phyloP scores from a whole-genome alignment of 2,888 invertebrate species.

The Cataglyphis altisquamis region DNA sequence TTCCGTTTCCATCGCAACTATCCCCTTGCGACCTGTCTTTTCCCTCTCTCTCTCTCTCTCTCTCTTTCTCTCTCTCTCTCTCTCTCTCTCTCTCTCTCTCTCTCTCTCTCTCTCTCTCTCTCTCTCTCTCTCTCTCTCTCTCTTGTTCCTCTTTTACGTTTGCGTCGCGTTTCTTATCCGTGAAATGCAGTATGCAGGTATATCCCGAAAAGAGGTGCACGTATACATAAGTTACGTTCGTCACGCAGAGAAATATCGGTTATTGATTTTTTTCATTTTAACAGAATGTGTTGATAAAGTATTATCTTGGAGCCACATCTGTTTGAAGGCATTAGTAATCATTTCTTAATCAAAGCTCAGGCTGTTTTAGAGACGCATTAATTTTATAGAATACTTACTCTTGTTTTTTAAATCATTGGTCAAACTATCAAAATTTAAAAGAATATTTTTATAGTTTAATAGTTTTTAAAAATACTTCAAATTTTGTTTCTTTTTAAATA shows the following conservation, averaged over 20 bases:
- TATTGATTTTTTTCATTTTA: slow-evolving; percentile 42
- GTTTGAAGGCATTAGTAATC: neutral
- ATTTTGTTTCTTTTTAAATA: neutral
- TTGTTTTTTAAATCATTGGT: neutral
- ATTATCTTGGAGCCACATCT: neutral
- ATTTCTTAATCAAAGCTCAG: neutral
- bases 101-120: too few relatives aligned
- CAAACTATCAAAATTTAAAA: neutral
- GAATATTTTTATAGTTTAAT: too few relatives aligned
- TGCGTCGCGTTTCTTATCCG: neutral
- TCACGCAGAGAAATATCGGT: slow-evolving; percentile 17
- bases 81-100: neutral
- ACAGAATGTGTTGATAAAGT: slow-evolving; percentile 52
- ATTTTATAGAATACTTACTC: neutral
- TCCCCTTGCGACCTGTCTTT: slow-evolving; percentile 1
- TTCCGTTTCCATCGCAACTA: slow-evolving; percentile 1
- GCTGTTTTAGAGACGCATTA: neutral
- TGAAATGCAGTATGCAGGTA: neutral
- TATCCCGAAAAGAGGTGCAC: neutral
- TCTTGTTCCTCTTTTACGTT: neutral
- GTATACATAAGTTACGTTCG: slow-evolving; percentile 19
- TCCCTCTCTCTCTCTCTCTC: neutral
- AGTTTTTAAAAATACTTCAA: neutral
- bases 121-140: neutral
- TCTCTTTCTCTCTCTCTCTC: too few relatives aligned